These are phyloP conservation scores for Cyprinus carpio DNA, from an alignment of 2,113 vertebrate species.

Conservation along the genomic window DNA sequence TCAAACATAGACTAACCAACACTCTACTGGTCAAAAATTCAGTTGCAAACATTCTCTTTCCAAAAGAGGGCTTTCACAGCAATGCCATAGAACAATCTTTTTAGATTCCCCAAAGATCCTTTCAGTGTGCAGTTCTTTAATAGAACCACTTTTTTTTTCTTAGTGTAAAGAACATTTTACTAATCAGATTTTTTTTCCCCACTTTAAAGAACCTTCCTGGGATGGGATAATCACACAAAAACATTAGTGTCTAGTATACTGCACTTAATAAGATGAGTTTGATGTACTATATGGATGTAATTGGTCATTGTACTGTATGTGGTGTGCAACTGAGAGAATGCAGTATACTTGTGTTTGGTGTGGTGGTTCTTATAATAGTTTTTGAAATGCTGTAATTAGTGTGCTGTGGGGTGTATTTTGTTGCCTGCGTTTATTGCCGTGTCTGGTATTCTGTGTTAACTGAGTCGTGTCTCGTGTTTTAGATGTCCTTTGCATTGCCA, in stretches of 20 bases:
- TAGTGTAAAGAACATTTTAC: too few species aligned
- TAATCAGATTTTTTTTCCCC: too few species aligned
- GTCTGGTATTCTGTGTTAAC: background rate
- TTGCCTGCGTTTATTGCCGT: background rate
- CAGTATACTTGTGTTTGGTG: background rate
- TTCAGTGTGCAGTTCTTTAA: too few species aligned
- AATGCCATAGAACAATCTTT: too few species aligned
- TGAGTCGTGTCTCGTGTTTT: background rate
- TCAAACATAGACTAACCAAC: background rate
- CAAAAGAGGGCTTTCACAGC: too few species aligned
- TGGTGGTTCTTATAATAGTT: background rate
- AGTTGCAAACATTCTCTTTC: background rate
- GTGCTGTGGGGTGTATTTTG: background rate
- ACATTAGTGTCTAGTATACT: background rate
- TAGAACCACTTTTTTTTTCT: too few species aligned
- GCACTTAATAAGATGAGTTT: background rate
- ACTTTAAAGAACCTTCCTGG: too few species aligned
- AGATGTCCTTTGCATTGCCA: background rate
- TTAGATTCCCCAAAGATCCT: too few species aligned
- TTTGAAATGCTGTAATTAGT: constrained; percentile 5
- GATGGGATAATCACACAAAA: background rate
- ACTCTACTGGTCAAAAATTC: background rate
- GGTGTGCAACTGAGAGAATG: background rate
- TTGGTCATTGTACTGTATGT: background rate
- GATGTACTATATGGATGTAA: constrained; percentile 2